Percentiles rank a stretch among this genome's conserved stretches.
Evolutionary conservation across 2,888 invertebrate genomes (phyloP).

Genomic region (Callyntrura sp.): DNA sequence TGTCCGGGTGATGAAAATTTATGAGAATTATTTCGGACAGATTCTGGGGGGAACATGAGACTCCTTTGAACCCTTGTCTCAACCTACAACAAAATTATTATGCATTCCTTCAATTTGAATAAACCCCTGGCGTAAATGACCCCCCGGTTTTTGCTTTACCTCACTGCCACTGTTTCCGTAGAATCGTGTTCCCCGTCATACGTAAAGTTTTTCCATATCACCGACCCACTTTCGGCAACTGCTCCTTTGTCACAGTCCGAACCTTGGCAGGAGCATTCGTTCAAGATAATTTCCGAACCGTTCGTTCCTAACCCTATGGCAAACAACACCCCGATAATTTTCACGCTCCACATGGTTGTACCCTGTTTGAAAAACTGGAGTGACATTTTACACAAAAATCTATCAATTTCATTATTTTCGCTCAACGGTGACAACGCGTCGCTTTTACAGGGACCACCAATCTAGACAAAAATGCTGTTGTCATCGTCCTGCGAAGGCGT

Average conservation of each 20-base stretch:
- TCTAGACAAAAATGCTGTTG: not conserved
- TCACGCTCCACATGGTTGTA: not conserved
- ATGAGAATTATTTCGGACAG: slow-evolving; percentile 47
- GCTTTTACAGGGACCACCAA: not conserved
- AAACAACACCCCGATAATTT: not conserved
- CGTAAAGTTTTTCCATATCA: slow-evolving; percentile 47
- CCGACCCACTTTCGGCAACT: not conserved
- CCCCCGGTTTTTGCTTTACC: slow-evolving; percentile 58
- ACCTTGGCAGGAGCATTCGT: slow-evolving; percentile 51
- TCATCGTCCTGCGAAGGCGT: not conserved
- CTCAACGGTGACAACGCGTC: not conserved
- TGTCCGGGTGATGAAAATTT: not conserved
- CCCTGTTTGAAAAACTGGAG: not conserved
- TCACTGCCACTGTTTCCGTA: slow-evolving; percentile 9
- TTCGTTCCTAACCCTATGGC: not conserved
- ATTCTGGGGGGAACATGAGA: slow-evolving; percentile 38
- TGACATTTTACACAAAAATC: no score
- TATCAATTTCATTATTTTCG: not conserved
- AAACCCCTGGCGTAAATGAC: no score
- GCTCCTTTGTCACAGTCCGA: not conserved
- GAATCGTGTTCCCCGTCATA: not conserved
- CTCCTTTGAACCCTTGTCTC: not conserved
- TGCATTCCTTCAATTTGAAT: no score
- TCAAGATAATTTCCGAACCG: not conserved
- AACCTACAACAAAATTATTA: not conserved